A percentile compares a stretch with the other conserved stretches of the same genome.
phyloP scores from a whole-genome alignment of 1,140 invertebrate genomes.

The Aphelenchoides fujianensis region DNA sequence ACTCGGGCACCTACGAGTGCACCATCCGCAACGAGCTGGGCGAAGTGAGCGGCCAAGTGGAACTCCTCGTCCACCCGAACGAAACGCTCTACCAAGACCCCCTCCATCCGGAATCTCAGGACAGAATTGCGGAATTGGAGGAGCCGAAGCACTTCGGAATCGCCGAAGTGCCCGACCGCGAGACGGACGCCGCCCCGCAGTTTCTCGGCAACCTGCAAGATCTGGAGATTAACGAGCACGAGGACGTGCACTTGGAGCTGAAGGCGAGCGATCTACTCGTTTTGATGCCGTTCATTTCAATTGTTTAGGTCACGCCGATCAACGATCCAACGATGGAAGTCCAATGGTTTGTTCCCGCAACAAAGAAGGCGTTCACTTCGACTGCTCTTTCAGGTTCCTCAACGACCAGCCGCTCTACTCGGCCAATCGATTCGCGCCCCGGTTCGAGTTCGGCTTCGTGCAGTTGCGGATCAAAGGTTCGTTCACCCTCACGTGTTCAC shows the following conservation, averaged over 20 bases:
- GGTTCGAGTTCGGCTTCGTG: slow-evolving; percentile 97
- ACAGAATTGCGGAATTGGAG: slow-evolving; percentile 86
- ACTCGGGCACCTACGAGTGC: too few relatives aligned
- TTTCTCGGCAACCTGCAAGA: slow-evolving; percentile 54
- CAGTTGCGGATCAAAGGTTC: slow-evolving; percentile 90
- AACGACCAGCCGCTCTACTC: slow-evolving; percentile 72
- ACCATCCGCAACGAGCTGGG: too few relatives aligned
- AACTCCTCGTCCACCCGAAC: slow-evolving; percentile 67
- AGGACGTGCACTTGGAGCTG: slow-evolving; percentile 50
- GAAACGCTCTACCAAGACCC: slow-evolving; percentile 84
- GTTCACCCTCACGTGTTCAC: too few relatives aligned
- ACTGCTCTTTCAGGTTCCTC: slow-evolving; percentile 69
- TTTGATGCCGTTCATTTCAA: too few relatives aligned
- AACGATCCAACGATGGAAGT: slow-evolving; percentile 95
- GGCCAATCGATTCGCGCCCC: slow-evolving; percentile 88
- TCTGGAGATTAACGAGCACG: slow-evolving; percentile 45
- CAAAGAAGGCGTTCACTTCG: too few relatives aligned
- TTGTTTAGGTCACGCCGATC: slow-evolving; percentile 84
- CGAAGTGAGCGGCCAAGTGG: slow-evolving; percentile 47
- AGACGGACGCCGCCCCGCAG: slow-evolving; percentile 56
- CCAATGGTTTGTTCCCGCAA: too few relatives aligned
- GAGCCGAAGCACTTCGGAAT: slow-evolving; percentile 67
- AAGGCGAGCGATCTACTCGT: slow-evolving; percentile 35
- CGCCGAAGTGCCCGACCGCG: slow-evolving; percentile 64
- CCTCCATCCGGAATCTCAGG: slow-evolving; percentile 84